Evolutionary conservation across 2,797 vertebrate species (phyloP).

Genomic region (Lutjanus argentimaculatus): DNA sequence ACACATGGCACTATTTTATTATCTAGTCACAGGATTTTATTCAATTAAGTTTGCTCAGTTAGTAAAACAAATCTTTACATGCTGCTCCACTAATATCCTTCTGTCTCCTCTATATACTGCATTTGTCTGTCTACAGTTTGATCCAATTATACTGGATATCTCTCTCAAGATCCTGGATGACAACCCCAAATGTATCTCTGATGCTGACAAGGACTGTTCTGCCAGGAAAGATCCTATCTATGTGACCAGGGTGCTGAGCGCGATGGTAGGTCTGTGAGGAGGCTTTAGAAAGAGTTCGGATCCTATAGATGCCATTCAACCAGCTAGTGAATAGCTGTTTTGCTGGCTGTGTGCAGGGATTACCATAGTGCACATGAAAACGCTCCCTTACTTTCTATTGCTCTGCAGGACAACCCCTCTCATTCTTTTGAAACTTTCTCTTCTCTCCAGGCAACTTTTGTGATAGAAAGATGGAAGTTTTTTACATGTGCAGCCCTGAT

Average conservation of each 20-base stretch:
- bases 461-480: neutral
- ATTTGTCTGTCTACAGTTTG: constrained; percentile 84
- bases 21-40: neutral
- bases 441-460: constrained; percentile 26
- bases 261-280: constrained; percentile 88
- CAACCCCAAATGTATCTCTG: constrained; percentile 88
- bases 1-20: neutral
- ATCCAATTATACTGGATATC: constrained; percentile 87
- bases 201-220: constrained; percentile 87
- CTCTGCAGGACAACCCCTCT: neutral
- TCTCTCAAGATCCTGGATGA: constrained; percentile 89
- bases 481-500: neutral
- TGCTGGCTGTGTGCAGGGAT: neutral
- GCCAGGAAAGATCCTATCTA: constrained; percentile 88
- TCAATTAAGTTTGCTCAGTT: neutral
- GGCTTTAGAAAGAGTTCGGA: neutral
- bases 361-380: constrained; percentile 19
- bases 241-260: constrained; percentile 91
- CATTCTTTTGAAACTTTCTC: neutral
- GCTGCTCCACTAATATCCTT: neutral
- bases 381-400: neutral
- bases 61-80: neutral
- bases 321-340: neutral
- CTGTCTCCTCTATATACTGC: neutral
- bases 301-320: neutral